Conservation (phyloP, 92 coral and sea anemone species). For the Phenganax stokvisi region DNA sequence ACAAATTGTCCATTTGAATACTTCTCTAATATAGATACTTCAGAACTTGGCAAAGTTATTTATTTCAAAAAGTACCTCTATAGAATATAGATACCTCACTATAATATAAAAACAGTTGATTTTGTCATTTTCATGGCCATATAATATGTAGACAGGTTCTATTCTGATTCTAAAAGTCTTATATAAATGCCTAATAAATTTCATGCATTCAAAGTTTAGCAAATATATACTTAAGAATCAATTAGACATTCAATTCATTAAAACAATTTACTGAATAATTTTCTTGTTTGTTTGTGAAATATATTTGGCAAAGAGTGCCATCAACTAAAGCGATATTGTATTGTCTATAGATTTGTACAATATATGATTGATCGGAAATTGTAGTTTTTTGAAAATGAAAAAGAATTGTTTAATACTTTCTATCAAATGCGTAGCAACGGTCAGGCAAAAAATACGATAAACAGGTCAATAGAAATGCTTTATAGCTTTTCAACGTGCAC, state of each 20-base stretch:
- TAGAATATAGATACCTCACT: neutral
- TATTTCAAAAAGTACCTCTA: too few species aligned
- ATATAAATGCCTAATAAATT: neutral
- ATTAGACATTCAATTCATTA: neutral
- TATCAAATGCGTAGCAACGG: neutral
- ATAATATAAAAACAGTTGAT: neutral
- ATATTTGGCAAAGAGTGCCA: neutral
- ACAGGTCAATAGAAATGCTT: neutral
- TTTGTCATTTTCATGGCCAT: neutral
- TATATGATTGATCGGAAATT: constrained; percentile 1
- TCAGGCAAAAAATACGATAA: too few species aligned
- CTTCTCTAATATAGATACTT: too few species aligned
- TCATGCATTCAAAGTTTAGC: neutral
- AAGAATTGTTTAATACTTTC: neutral
- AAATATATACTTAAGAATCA: neutral
- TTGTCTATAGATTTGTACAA: neutral
- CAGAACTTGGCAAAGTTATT: too few species aligned
- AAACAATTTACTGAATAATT: constrained; percentile 7
- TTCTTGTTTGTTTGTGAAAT: neutral
- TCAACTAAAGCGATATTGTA: neutral
- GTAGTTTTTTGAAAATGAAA: neutral
- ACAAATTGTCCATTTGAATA: too few species aligned
- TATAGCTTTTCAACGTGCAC: too few species aligned
- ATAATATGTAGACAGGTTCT: neutral
- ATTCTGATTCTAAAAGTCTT: neutral